phyloP scores from a whole-genome alignment of 2,888 invertebrate species.

The Eupithecia tripunctaria region DNA sequence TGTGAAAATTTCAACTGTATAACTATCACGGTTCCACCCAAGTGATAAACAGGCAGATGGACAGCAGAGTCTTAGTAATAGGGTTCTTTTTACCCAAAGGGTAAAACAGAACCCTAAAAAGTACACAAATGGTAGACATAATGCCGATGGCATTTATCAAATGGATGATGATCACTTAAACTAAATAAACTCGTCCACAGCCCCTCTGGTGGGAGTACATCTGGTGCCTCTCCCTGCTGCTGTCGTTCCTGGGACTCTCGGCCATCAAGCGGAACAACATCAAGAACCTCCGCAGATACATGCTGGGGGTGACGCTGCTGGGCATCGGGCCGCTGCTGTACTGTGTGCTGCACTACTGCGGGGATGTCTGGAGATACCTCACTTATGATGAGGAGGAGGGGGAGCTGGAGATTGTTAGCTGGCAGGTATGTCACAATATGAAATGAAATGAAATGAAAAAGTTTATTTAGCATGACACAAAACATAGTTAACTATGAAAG shows the following conservation, averaged over 20 bases:
- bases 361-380: constrained; percentile 93
- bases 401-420: constrained; percentile 88
- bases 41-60: no score
- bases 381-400: constrained; percentile 75
- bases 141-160: no score
- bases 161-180: background rate
- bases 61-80: no score
- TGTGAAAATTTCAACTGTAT: no score
- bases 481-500: no score
- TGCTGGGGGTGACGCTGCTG: constrained; percentile 87
- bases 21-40: no score
- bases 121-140: no score
- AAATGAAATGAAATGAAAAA: no score
- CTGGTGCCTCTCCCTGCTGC: constrained; percentile 93
- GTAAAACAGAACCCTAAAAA: no score
- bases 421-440: constrained; percentile 88
- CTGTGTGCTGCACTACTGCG: constrained; percentile 92
- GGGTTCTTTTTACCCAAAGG: no score
- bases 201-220: constrained; percentile 97
- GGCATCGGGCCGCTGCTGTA: constrained; percentile 93
- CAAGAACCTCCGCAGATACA: constrained; percentile 90
- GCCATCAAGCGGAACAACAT: constrained; percentile 94
- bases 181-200: constrained; percentile 62
- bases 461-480: no score
- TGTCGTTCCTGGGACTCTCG: constrained; percentile 93